These are phyloP conservation scores for Drosophila sucinea DNA, from an alignment of 1,140 invertebrate species.

Conservation along the genomic window DNA sequence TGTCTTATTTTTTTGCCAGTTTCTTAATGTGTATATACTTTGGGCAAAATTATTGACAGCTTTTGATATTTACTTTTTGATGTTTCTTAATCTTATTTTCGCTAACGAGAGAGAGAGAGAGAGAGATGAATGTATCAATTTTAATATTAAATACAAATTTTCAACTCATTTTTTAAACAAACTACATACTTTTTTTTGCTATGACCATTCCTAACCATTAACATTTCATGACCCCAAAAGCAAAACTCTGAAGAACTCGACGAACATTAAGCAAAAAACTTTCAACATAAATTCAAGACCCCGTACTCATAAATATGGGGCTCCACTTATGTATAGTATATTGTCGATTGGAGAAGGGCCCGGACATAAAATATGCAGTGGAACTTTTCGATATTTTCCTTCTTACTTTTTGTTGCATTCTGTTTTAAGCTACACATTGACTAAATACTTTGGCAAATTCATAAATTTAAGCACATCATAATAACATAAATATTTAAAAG, in stretches of 20 bases:
- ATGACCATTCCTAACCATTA: constrained; percentile 41
- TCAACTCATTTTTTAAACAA: not conserved
- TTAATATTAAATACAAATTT: not conserved
- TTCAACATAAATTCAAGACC: constrained; percentile 69
- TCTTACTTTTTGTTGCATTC: constrained; percentile 21
- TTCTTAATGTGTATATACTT: constrained; percentile 3
- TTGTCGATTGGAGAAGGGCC: constrained; percentile 49
- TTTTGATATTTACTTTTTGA: constrained; percentile 12
- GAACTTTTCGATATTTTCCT: constrained; percentile 43
- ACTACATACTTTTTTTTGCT: not conserved
- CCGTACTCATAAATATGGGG: constrained; percentile 61
- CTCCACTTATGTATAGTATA: constrained; percentile 31
- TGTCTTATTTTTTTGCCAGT: not conserved
- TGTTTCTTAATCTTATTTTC: not conserved
- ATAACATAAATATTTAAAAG: constrained; percentile 78
- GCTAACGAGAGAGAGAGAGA: not conserved
- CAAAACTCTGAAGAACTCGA: constrained; percentile 46
- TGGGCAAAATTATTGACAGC: not conserved
- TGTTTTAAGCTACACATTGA: constrained; percentile 63
- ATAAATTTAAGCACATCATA: constrained; percentile 71
- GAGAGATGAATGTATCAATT: not conserved
- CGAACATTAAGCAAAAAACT: constrained; percentile 66
- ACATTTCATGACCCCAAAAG: constrained; percentile 39
- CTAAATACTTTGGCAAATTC: constrained; percentile 80
- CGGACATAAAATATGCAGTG: constrained; percentile 67